phyloP scores from a whole-genome alignment of 2,888 invertebrate genomes.

The Lordiphosa andalusiaca region DNA sequence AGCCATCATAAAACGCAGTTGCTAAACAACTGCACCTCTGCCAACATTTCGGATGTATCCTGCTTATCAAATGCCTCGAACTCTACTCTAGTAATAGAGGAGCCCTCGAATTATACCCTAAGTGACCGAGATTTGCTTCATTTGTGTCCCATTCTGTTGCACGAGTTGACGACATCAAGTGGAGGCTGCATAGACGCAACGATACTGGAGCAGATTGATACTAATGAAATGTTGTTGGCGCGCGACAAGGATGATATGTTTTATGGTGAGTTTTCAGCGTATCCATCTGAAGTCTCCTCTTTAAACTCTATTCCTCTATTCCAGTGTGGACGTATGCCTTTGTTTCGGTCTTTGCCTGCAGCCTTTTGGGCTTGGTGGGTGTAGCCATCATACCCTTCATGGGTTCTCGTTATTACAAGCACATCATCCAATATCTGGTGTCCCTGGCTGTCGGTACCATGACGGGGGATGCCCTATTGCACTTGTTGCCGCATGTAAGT shows the following conservation, averaged over 20 bases:
- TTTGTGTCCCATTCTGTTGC: constrained; percentile 86
- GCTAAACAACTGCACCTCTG: constrained; percentile 50
- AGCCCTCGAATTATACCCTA: constrained; percentile 50
- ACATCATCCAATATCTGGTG: constrained; percentile 93
- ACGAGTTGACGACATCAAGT: constrained; percentile 83
- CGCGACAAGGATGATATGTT: constrained; percentile 55
- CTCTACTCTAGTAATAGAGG: constrained; percentile 13
- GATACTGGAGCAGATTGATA: constrained; percentile 61
- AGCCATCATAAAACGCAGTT: constrained; percentile 34
- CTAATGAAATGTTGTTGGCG: constrained; percentile 33
- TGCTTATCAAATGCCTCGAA: constrained; percentile 11
- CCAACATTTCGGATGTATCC: constrained; percentile 31
- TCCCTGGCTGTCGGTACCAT: constrained; percentile 95
- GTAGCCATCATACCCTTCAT: constrained; percentile 95
- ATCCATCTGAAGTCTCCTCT: too few relatives aligned
- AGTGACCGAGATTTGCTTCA: constrained; percentile 77
- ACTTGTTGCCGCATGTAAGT: constrained; percentile 93
- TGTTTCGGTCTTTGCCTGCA: constrained; percentile 90
- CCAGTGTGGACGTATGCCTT: constrained; percentile 92
- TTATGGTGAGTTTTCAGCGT: constrained; percentile 53
- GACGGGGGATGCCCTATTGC: constrained; percentile 94
- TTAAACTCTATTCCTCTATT: constrained; percentile 1
- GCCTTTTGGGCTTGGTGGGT: constrained; percentile 92
- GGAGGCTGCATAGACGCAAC: constrained; percentile 82
- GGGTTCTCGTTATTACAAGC: constrained; percentile 93